These are phyloP conservation scores for Zygogramma bicolorata DNA, from an alignment of 2,888 invertebrate species.

Conservation along the genomic window DNA sequence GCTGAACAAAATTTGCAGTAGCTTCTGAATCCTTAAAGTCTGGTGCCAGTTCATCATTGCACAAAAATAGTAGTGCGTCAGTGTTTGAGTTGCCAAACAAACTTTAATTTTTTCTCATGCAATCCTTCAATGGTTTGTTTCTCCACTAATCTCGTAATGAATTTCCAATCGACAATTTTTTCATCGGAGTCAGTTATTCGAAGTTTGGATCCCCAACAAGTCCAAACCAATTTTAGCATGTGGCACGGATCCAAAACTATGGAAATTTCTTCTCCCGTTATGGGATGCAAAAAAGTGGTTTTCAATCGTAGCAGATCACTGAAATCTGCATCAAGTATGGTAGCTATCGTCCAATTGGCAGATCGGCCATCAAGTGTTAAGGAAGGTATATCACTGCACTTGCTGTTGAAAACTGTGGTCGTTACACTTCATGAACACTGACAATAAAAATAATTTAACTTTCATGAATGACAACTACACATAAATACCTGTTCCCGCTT, in stretches of 20 bases:
- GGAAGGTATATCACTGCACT: too few relatives aligned
- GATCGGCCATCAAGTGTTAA: conserved; percentile 32
- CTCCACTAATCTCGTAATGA: conserved; percentile 30
- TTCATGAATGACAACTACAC: too few relatives aligned
- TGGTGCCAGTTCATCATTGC: conserved; percentile 20
- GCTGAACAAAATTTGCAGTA: too few relatives aligned
- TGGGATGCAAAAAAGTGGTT: conserved; percentile 12
- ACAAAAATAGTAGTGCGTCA: conserved; percentile 37
- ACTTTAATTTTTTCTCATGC: conserved; percentile 45
- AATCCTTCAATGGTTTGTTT: conserved; percentile 35
- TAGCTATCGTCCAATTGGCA: conserved; percentile 25
- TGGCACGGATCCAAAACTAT: conserved; percentile 36
- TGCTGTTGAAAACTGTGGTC: too few relatives aligned
- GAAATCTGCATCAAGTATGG: conserved; percentile 20
- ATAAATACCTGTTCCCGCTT: too few relatives aligned
- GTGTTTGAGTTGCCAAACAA: conserved; percentile 35
- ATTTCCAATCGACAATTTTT: conserved; percentile 34
- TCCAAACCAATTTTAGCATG: conserved; percentile 40
- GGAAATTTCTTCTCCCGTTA: conserved; percentile 19
- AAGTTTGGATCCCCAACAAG: conserved; percentile 35
- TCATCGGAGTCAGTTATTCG: conserved; percentile 24
- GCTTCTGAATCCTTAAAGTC: too few relatives aligned
- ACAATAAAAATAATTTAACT: too few relatives aligned
- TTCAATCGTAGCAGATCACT: conserved; percentile 15
- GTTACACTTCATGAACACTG: too few relatives aligned